phyloP scores from a whole-genome alignment of 2,797 vertebrate species.

The Pipistrellus pygmaeus region DNA sequence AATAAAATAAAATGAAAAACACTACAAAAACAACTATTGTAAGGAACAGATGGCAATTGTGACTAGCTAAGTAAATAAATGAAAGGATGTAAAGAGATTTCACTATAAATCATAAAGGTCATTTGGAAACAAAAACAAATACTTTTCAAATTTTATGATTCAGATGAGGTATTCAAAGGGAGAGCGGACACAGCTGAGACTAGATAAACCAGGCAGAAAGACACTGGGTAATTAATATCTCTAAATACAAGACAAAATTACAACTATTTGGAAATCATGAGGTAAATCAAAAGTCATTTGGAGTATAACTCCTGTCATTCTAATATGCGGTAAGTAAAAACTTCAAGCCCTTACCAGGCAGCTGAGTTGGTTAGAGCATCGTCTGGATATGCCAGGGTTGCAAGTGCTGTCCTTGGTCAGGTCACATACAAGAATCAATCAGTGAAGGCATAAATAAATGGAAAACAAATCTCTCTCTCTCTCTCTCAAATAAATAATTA shows the following conservation, averaged over 20 bases:
- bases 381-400: background rate
- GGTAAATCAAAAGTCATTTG: constrained; percentile 30
- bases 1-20: too few relatives aligned
- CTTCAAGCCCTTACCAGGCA: background rate
- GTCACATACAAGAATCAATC: background rate
- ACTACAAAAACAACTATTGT: background rate
- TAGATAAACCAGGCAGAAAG: background rate
- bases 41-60: background rate
- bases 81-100: background rate
- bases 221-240: background rate
- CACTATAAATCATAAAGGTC: background rate
- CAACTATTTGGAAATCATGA: constrained; percentile 22
- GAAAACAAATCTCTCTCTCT: background rate
- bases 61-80: background rate
- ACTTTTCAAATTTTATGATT: background rate
- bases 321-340: background rate
- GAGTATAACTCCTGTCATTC: background rate
- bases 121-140: constrained; percentile 33
- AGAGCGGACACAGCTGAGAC: background rate
- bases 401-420: background rate
- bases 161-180: background rate
- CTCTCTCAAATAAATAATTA: background rate
- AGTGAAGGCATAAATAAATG: background rate
- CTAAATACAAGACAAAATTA: constrained; percentile 44
- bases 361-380: background rate